Evolutionary conservation across 30 jellyfish, hydroid and myxozoan species (phyloP).

Genomic region (Catostylus mosaicus): DNA sequence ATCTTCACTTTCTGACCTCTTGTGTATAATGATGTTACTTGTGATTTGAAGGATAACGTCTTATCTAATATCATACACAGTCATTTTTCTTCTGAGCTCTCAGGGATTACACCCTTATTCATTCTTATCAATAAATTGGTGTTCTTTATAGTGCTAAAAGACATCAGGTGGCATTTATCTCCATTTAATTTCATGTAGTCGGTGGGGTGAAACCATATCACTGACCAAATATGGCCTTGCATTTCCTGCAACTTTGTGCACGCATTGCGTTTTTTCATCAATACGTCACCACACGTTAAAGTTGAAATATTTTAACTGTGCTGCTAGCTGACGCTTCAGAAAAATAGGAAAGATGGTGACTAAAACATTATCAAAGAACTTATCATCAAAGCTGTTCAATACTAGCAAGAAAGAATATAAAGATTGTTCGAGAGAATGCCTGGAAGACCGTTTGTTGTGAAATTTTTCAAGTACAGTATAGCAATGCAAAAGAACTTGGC

Average conservation of each 20-base stretch:
- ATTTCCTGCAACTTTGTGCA: constrained; percentile 5
- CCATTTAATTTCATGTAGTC: too few relatives aligned
- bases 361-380: constrained; percentile 9
- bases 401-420: constrained; percentile 27
- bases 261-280: constrained; percentile 13
- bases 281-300: constrained; percentile 1
- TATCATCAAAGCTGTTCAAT: constrained; percentile 34
- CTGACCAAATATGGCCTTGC: too few relatives aligned
- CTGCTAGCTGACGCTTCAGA: constrained; percentile 31
- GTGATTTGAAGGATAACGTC: too few relatives aligned
- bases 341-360: constrained; percentile 20
- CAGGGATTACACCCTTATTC: too few relatives aligned
- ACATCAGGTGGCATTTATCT: too few relatives aligned
- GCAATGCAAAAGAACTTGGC: constrained; percentile 1
- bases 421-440: constrained; percentile 27
- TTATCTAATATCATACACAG: too few relatives aligned
- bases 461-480: constrained; percentile 2
- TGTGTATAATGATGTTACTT: too few relatives aligned
- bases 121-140: too few relatives aligned
- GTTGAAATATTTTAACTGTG: neutral
- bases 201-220: too few relatives aligned
- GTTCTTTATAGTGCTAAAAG: too few relatives aligned
- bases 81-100: too few relatives aligned
- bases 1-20: too few relatives aligned
- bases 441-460: constrained; percentile 12